These are phyloP conservation scores for Fabriciana adippe DNA, from an alignment of 2,888 invertebrate species.

Conservation along the genomic window DNA sequence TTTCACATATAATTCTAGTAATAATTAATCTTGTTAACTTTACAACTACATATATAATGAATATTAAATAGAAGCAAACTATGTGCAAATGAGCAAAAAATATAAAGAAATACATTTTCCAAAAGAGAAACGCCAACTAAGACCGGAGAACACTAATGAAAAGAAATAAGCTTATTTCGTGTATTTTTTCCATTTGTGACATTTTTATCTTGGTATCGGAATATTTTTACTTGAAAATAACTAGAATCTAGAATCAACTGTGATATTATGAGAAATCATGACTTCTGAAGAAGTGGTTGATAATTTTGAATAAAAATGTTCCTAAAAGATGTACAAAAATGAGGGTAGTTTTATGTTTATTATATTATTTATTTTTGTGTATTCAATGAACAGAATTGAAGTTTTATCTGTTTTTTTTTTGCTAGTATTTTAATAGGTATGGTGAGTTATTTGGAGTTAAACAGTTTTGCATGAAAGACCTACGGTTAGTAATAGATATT, in stretches of 20 bases:
- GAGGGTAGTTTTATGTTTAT: background rate
- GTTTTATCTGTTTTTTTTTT: too few relatives aligned
- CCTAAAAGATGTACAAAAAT: background rate
- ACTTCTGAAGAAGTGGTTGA: background rate
- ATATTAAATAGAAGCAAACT: slow-evolving; percentile 20
- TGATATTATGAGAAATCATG: slow-evolving; percentile 10
- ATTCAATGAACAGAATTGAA: too few relatives aligned
- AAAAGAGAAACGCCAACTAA: slow-evolving; percentile 18
- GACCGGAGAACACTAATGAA: slow-evolving; percentile 38
- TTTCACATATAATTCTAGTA: too few relatives aligned
- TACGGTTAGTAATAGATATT: too few relatives aligned
- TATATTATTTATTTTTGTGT: too few relatives aligned
- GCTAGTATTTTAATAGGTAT: too few relatives aligned
- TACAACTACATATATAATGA: background rate
- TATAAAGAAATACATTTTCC: slow-evolving; percentile 30
- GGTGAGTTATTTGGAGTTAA: too few relatives aligned
- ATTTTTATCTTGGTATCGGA: slow-evolving; percentile 28
- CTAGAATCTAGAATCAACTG: slow-evolving; percentile 1
- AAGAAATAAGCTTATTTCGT: slow-evolving; percentile 37
- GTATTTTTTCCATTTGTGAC: slow-evolving; percentile 27
- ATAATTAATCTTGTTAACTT: too few relatives aligned
- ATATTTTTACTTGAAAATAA: slow-evolving; percentile 6
- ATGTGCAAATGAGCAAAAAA: slow-evolving; percentile 35
- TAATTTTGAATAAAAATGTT: slow-evolving; percentile 8
- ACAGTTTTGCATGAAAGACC: too few relatives aligned